phyloP scores from a whole-genome alignment of 1,140 invertebrate genomes.

The Pseudobourletiella spinata region DNA sequence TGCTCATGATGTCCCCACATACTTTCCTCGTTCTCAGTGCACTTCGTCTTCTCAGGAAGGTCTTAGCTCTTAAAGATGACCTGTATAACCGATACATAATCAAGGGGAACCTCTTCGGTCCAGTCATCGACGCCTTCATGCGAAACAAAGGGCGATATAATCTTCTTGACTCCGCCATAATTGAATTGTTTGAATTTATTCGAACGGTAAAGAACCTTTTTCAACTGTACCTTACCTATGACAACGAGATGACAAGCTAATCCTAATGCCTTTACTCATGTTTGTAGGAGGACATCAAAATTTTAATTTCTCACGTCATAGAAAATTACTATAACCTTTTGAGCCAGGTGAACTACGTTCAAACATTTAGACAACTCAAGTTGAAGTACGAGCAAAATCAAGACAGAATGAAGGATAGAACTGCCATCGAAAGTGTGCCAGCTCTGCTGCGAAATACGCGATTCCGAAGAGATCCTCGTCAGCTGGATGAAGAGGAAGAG shows the following conservation, averaged over 20 bases:
- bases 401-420: constrained; percentile 73
- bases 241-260: no score
- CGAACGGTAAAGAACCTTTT: constrained; percentile 54
- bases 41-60: constrained; percentile 91
- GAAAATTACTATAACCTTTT: constrained; percentile 90
- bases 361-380: constrained; percentile 90
- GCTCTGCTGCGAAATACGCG: constrained; percentile 64
- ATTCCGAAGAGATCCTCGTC: constrained; percentile 79
- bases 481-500: constrained; percentile 94
- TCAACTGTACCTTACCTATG: no score
- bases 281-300: constrained; percentile 84
- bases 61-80: constrained; percentile 95
- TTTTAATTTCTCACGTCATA: constrained; percentile 85
- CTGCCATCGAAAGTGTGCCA: constrained; percentile 47
- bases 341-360: constrained; percentile 90
- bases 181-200: constrained; percentile 99
- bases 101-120: constrained; percentile 88
- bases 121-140: constrained; percentile 92
- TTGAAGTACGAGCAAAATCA: constrained; percentile 88
- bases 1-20: constrained; percentile 95
- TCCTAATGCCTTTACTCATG: no score
- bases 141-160: constrained; percentile 97
- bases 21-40: constrained; percentile 93
- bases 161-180: constrained; percentile 93
- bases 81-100: constrained; percentile 96